These are phyloP conservation scores for Petromus typicus DNA, from an alignment of 2,113 vertebrate genomes.

Conservation along the genomic window DNA sequence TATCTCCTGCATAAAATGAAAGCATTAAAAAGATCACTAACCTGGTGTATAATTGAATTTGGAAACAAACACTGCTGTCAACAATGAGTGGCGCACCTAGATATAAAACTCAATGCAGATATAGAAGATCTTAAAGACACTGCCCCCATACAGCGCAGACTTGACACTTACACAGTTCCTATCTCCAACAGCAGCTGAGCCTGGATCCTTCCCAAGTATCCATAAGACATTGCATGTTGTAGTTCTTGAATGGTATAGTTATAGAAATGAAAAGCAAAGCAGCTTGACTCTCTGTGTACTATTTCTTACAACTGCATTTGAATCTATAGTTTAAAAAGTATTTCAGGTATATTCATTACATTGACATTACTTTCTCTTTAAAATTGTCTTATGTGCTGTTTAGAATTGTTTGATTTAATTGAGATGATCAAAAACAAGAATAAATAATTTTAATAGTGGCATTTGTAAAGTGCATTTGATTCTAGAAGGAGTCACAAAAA, in stretches of 20 bases:
- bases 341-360: not conserved
- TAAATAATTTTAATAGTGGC: not conserved
- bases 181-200: not conserved
- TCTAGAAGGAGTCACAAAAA: not conserved
- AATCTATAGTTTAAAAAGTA: not conserved
- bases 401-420: not conserved
- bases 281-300: not conserved
- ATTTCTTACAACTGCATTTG: not conserved
- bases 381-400: not conserved
- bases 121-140: not conserved
- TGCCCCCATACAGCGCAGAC: not conserved
- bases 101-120: not conserved
- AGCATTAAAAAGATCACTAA: not conserved
- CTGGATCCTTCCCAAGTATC: not conserved
- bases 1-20: not conserved
- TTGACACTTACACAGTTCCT: not conserved
- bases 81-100: not conserved
- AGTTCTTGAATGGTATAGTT: not conserved
- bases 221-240: fast-evolving
- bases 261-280: not conserved
- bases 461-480: not conserved
- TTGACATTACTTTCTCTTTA: not conserved
- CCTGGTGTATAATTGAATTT: not conserved
- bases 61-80: not conserved
- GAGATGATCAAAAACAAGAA: not conserved